These are phyloP conservation scores for Ophioninae sp. DNA, from an alignment of 2,888 invertebrate genomes.

Conservation along the genomic window DNA sequence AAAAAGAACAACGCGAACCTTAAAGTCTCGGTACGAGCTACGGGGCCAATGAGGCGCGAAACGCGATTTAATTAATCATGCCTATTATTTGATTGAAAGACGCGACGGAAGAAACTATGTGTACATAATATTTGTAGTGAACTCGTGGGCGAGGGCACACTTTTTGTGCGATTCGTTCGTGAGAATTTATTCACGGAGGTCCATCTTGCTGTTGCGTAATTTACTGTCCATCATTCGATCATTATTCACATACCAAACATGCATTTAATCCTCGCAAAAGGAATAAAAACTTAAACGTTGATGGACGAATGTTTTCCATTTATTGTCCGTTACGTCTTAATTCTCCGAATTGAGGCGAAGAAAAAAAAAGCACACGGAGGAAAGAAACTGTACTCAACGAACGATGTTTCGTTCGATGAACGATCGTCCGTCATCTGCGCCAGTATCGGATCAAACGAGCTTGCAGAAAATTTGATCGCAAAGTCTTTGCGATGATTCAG, in stretches of 20 bases:
- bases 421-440: too few relatives aligned
- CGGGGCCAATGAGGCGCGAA: conserved; percentile 9
- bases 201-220: conserved; percentile 19
- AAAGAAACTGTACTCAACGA: too few relatives aligned
- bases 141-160: not conserved
- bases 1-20: not conserved
- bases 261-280: conserved; percentile 37
- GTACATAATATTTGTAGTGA: conserved; percentile 48
- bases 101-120: conserved; percentile 16
- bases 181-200: conserved; percentile 11
- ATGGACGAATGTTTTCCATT: conserved; percentile 1
- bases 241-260: conserved; percentile 16
- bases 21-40: conserved; percentile 2
- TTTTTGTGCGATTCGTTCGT: conserved; percentile 8
- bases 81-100: conserved; percentile 9
- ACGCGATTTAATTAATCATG: conserved; percentile 14
- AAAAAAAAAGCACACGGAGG: too few relatives aligned
- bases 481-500: too few relatives aligned
- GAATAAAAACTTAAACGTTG: conserved; percentile 27
- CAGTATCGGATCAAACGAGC: too few relatives aligned
- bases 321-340: not conserved
- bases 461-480: too few relatives aligned
- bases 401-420: too few relatives aligned
- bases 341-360: too few relatives aligned
- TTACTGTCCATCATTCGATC: conserved; percentile 31